A percentile compares a stretch with the other conserved stretches of the same genome.
Evolutionary conservation across 2,113 vertebrate species (phyloP).

Genomic region (Notothenia rossii): DNA sequence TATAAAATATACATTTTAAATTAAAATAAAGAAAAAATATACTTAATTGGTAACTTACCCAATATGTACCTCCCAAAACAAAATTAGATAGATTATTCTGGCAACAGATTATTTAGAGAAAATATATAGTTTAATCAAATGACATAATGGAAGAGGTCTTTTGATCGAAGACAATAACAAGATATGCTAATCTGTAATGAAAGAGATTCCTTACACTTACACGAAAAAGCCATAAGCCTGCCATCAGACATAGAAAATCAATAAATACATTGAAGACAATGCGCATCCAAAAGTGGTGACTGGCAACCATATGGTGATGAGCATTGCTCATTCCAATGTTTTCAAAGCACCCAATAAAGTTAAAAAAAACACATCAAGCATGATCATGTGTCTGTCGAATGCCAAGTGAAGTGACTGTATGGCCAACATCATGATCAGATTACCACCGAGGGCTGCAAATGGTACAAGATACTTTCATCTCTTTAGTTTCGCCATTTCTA

Average conservation of each 20-base stretch:
- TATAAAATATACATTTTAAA: not conserved
- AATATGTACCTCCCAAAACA: not conserved
- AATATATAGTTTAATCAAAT: not conserved
- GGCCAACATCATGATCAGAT: conserved; percentile 85
- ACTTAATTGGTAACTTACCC: not conserved
- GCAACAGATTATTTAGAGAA: not conserved
- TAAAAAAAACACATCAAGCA: conserved; percentile 57
- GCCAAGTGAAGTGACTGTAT: conserved; percentile 42
- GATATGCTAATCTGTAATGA: conserved; percentile 34
- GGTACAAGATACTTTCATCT: conserved; percentile 88
- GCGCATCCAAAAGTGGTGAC: conserved; percentile 45
- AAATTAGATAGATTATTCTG: not conserved
- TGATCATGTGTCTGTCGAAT: conserved; percentile 52
- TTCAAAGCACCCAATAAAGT: conserved; percentile 71
- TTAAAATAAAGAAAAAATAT: conserved; percentile 7
- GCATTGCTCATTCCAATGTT: conserved; percentile 38
- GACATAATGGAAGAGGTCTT: not conserved
- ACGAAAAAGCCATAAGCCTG: conserved; percentile 39
- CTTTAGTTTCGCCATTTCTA: conserved; percentile 70
- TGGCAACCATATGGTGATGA: conserved; percentile 75
- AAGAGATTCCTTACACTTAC: not conserved
- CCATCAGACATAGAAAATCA: conserved; percentile 8
- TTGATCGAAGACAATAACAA: conserved; percentile 33
- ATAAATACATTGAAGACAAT: conserved; percentile 20
- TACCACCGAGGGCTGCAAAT: conserved; percentile 86